A percentile compares a stretch with the other conserved stretches of the same genome.
phyloP scores from a whole-genome alignment of 2,113 vertebrate species.

The Percina caprodes region DNA sequence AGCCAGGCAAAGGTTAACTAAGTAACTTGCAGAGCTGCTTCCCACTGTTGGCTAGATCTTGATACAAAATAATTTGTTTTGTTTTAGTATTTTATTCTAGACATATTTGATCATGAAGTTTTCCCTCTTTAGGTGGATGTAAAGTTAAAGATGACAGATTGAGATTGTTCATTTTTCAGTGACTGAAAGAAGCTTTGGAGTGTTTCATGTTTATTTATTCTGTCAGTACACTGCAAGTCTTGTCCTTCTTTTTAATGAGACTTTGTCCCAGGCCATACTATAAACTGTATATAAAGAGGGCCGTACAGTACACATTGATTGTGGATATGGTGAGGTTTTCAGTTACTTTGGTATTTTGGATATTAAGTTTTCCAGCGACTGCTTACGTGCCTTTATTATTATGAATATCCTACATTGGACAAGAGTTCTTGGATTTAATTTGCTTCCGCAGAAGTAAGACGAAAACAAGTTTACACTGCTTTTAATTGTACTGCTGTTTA shows the following conservation, averaged over 20 bases:
- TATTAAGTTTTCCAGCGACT: conserved; percentile 56
- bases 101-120: neutral
- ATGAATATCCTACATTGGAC: conserved; percentile 9
- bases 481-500: conserved; percentile 30
- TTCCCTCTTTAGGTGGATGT: conserved; percentile 31
- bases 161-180: conserved; percentile 39
- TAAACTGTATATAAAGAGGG: too few species aligned
- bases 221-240: conserved; percentile 43
- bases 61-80: neutral
- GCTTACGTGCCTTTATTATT: conserved; percentile 75
- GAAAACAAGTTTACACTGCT: conserved; percentile 46
- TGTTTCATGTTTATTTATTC: conserved; percentile 67
- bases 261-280: conserved; percentile 8
- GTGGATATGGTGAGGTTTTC: conserved; percentile 38
- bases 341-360: conserved; percentile 24
- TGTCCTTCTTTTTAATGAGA: conserved; percentile 18
- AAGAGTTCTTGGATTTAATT: conserved; percentile 35
- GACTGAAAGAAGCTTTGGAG: conserved; percentile 43
- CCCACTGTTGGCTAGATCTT: neutral
- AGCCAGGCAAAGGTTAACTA: neutral
- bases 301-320: conserved; percentile 19
- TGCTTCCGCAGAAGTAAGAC: conserved; percentile 33
- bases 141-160: conserved; percentile 40
- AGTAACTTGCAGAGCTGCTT: conserved; percentile 11
- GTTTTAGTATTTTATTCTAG: neutral